A percentile compares a stretch with the other conserved stretches of the same genome.
phyloP scores from a whole-genome alignment of 2,797 vertebrate species.

The Oreochromis mossambicus region DNA sequence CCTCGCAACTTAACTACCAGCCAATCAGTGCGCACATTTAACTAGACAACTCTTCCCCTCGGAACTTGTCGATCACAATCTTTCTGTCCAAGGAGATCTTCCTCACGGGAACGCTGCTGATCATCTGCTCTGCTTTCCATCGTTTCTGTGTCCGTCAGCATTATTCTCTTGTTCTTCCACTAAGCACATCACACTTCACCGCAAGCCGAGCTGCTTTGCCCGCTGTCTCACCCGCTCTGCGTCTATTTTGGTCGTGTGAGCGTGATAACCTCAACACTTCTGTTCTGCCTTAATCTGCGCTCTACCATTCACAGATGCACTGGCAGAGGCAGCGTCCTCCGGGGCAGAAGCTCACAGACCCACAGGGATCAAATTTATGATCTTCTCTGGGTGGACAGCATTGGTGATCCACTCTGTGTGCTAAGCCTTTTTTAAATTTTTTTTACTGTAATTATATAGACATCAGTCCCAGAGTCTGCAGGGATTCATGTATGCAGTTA shows the following conservation, averaged over 20 bases:
- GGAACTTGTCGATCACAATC: background rate
- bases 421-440: background rate
- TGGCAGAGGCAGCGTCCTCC: slow-evolving; percentile 47
- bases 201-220: slow-evolving; percentile 52
- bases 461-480: background rate
- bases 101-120: background rate
- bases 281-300: slow-evolving; percentile 72
- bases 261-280: slow-evolving; percentile 79
- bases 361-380: slow-evolving; percentile 14
- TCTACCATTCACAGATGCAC: slow-evolving; percentile 55
- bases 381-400: background rate
- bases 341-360: slow-evolving; percentile 20
- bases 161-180: slow-evolving; percentile 38
- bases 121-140: slow-evolving; percentile 31
- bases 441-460: background rate
- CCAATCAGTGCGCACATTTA: background rate
- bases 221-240: slow-evolving; percentile 63
- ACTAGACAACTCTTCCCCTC: background rate
- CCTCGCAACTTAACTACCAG: background rate
- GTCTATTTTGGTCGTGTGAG: slow-evolving; percentile 78
- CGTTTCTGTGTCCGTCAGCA: slow-evolving; percentile 49
- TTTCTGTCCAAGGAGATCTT: background rate
- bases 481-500: slow-evolving; percentile 12
- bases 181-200: slow-evolving; percentile 47
- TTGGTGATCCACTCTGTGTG: background rate